Base-by-base conservation (phyloP, 1,140 invertebrate species). In the Drosophila sturtevanti region DNA sequence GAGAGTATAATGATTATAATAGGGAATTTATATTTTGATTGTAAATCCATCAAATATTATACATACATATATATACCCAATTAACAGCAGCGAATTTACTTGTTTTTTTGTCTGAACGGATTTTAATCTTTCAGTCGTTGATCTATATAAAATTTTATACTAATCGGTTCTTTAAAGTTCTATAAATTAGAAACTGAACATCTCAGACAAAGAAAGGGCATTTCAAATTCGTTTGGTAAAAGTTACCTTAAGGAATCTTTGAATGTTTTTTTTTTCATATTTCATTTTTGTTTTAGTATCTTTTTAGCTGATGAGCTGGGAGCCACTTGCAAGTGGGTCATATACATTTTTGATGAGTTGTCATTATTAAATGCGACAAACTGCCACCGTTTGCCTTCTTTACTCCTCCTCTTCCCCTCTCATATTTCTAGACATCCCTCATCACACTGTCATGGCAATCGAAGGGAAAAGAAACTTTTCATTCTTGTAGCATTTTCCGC, bases 341-440 rank as follows among this genome's bases (percentile, higher is more conserved):
- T 89, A 89, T 89, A 89, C 66, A 89, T 89, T 89, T 89, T 89
- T 89, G 84, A 89, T 89, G 84, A 89, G 84, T 75, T 80, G 84
- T 89, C 84, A 89, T 89, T 89, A 89, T 89, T 89, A 84, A 89
- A 89, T 72, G 73, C 68, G 78, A 77, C 68, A 81, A 79, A 66
- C 41, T 48, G 41, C 41, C 16, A 7, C 41, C 56, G 41, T 48
- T 60, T 60, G 4, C 10, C 58, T 12, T 22, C 18, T 21, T 48
- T 11, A 48, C 41, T 9, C 11, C 10, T n/a, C 4, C 14, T 14
- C 38, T 18, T 48, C 41, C 9, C 41, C 41, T 48, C 41, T 48
- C 21, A 31, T 27, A 22, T 34, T 38, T 37, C 35, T 22, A 2
- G 22, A 24, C 24, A 35, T 9, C 12, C 16, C 16, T 18, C 21